Evolutionary conservation across 2,113 vertebrate species (phyloP), one percentile per base, ranked within the genome.

Genomic region (Saccopteryx leptura): DNA sequence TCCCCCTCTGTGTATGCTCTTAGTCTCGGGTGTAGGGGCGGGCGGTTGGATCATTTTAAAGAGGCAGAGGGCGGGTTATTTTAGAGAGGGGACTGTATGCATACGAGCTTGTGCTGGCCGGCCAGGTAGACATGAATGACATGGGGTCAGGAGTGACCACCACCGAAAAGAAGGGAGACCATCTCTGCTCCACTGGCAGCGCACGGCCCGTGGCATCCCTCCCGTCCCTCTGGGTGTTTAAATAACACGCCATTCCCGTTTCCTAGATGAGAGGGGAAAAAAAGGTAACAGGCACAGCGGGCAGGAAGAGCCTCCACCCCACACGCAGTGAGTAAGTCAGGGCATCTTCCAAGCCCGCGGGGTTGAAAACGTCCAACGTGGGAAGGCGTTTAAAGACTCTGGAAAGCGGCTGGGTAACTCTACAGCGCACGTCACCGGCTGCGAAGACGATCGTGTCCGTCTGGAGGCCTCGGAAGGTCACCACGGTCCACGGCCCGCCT

Each of bases 361-460:
- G 85, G 63, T 94, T 93, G 61, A 60, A 88, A 91, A 72, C 5
- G 71, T 89, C 89, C 89, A 60, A 92, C 86, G 71, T 80, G 93
- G 28, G 74, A 96, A 96, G 66, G 94, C 96, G 96, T 96, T 97
- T 94, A 96, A 96, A 96, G 91, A 93, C 79, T 95, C 96, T 54
- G 85, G 91, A 85, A 96, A 96, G 83, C 96, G 96, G 94, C 94
- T 96, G 97, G 96, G 96, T 94, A 94, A 96, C 96, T 97, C 82
- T 79, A 91, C 9, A 95, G 91, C 24, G 0, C n/a, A 48, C 90
- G 39, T 52, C 86, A 93, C 97, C 94, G 39, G 93, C 97, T 96
- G 97, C 15, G 93, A 95, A 94, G 94, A 96, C 96, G 93, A 96
- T 97, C 94, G 96, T 87, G 91, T 96, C 97, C 96, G 94, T 89